Percentiles rank a stretch among this genome's conserved stretches.
Conservation (phyloP, 1,140 invertebrate species). For the Cydia fagiglandana region DNA sequence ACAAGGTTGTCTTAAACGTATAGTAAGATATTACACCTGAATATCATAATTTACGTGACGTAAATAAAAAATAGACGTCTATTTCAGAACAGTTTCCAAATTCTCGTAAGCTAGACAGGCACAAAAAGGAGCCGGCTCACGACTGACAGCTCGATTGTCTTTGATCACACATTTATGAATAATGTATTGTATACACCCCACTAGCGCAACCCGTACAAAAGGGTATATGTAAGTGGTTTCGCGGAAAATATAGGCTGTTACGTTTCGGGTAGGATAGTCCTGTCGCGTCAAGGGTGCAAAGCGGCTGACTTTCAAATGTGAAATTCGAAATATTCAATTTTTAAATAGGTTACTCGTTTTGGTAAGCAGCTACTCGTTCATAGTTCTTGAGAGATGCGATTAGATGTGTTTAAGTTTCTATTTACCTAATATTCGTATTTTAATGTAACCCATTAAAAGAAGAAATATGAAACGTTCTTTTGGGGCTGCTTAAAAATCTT, state of each 20-base stretch:
- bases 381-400: no score
- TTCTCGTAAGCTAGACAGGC: constrained; percentile 25
- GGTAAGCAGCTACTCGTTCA: neutral
- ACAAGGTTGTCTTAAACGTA: no score
- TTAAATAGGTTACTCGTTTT: neutral
- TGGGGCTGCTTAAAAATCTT: no score
- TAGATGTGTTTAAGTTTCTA: no score
- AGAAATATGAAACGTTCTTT: no score
- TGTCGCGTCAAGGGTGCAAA: constrained; percentile 28
- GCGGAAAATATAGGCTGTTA: neutral
- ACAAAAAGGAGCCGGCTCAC: constrained; percentile 37
- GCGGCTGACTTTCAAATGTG: constrained; percentile 6
- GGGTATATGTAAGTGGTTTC: neutral
- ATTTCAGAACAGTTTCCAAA: constrained; percentile 31
- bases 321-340: neutral
- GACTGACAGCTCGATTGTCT: constrained; percentile 64
- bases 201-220: constrained; percentile 21
- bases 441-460: no score
- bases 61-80: constrained; percentile 12
- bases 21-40: constrained; percentile 11
- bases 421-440: no score
- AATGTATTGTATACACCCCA: constrained; percentile 49
- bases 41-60: constrained; percentile 41
- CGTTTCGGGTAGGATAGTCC: neutral
- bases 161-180: constrained; percentile 67